Percentiles rank a stretch among this genome's conserved stretches.
Conservation (phyloP, 2,113 vertebrate species). For the Leucopsar rothschildi region DNA sequence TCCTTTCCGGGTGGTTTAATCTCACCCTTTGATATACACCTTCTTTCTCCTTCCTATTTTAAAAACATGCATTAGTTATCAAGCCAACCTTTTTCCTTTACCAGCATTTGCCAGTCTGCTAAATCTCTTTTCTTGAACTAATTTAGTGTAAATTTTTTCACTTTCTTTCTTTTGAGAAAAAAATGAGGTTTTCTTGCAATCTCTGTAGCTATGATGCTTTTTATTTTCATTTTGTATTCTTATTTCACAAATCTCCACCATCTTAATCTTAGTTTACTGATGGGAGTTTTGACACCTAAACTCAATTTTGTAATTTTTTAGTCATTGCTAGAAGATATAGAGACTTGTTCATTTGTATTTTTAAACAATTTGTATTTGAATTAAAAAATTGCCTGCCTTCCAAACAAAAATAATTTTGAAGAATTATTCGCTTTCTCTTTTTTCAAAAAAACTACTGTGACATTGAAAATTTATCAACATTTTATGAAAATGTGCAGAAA, state of each 20-base stretch:
- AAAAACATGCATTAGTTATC: neutral
- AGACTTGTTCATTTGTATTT: neutral
- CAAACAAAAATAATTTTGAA: neutral
- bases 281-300: neutral
- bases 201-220: neutral
- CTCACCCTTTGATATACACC: neutral
- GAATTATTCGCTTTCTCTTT: neutral
- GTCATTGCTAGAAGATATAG: neutral
- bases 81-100: neutral
- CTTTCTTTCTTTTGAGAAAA: neutral
- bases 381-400: neutral
- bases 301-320: neutral
- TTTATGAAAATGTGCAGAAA: constrained; percentile 25
- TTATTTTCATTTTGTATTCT: neutral
- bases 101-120: neutral
- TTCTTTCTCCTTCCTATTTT: neutral
- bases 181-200: neutral
- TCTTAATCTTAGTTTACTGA: neutral
- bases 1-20: neutral
- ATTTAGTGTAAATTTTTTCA: neutral
- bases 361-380: neutral
- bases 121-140: neutral
- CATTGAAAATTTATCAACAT: constrained; percentile 6
- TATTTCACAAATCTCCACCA: neutral
- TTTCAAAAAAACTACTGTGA: neutral